Evolutionary conservation across 1,140 invertebrate genomes (phyloP).

Genomic region (Protaetia brevitarsis): DNA sequence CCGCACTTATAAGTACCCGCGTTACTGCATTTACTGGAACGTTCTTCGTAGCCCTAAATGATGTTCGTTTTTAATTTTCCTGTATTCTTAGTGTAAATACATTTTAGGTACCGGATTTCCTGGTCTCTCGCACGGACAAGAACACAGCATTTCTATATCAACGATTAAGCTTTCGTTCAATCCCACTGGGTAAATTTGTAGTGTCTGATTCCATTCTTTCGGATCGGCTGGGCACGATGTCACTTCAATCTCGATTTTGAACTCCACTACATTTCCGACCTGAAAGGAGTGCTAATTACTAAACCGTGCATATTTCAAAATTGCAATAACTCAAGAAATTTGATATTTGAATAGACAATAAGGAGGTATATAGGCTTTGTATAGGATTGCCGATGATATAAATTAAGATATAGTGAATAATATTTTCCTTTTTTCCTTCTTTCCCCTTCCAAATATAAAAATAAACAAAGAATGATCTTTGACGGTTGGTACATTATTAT

Average conservation of each 20-base stretch:
- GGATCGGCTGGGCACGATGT: slow-evolving; percentile 58
- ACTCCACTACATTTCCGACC: slow-evolving; percentile 56
- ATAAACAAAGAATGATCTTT: too few relatives aligned
- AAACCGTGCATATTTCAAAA: background rate
- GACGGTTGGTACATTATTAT: too few relatives aligned
- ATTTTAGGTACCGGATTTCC: slow-evolving; percentile 47
- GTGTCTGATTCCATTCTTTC: slow-evolving; percentile 61
- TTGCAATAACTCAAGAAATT: background rate
- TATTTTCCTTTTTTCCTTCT: too few relatives aligned
- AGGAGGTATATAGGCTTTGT: too few relatives aligned
- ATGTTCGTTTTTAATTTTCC: background rate
- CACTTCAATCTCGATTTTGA: slow-evolving; percentile 51
- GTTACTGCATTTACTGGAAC: slow-evolving; percentile 50
- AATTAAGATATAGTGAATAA: too few relatives aligned
- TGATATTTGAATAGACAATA: too few relatives aligned
- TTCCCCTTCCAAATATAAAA: too few relatives aligned
- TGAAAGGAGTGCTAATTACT: slow-evolving; percentile 48
- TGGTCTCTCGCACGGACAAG: slow-evolving; percentile 66
- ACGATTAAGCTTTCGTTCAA: slow-evolving; percentile 70
- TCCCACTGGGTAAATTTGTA: slow-evolving; percentile 73
- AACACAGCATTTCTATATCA: slow-evolving; percentile 69
- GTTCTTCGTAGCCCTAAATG: slow-evolving; percentile 44
- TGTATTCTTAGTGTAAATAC: background rate
- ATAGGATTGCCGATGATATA: too few relatives aligned
- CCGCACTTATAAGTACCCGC: slow-evolving; percentile 66